Base-by-base conservation (phyloP, 2,113 vertebrate genomes). In the Forbesichthys papilliferus region DNA sequence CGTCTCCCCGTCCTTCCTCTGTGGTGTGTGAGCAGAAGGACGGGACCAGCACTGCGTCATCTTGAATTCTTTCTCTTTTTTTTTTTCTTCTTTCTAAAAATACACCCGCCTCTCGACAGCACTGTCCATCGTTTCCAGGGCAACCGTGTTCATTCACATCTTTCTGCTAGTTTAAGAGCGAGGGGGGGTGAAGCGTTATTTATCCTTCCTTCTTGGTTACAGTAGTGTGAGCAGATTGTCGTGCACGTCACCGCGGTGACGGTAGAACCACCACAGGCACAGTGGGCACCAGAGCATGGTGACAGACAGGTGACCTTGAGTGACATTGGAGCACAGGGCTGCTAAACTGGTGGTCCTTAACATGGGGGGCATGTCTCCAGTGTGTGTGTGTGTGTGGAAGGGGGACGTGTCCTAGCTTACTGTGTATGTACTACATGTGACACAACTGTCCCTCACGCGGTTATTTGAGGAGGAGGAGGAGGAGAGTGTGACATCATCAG, bases 121-220 rank as follows among this genome's bases (percentile, higher is more conserved):
- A 84, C 75, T 63, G 75, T 84, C 79, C 78, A 47, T 78, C 77
- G 94, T 95, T 95, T 88, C 95, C 90, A 92, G 73, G 80, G 92
- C 91, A 95, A 95, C 93, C 3, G 9, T 87, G 72, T 86, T 90
- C 74, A 61, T 90, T 91, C 88, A 90, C 83, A 77, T 84, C 84
- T 83, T 87, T 87, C 61, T 69, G 71, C 12, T 82, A 73, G 70
- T 79, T 69, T 71, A 66, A 75, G 82, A 59, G 78, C 77, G 61
- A 79, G 78, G 34, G 77, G 68, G 69, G 74, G 74, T 72, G 76
- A 84, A 71, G 75, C 52, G 73, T 71, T 77, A 69, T 54, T 16
- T 54, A 54, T 13, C 36, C 7, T 5, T 42, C 36, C 7, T 5
- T 42, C 36, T 27, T 42, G 36, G 7, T 42, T 42, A 42, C 36